Base-by-base conservation (phyloP, 1,140 invertebrate species). In the Drosophila azteca region DNA sequence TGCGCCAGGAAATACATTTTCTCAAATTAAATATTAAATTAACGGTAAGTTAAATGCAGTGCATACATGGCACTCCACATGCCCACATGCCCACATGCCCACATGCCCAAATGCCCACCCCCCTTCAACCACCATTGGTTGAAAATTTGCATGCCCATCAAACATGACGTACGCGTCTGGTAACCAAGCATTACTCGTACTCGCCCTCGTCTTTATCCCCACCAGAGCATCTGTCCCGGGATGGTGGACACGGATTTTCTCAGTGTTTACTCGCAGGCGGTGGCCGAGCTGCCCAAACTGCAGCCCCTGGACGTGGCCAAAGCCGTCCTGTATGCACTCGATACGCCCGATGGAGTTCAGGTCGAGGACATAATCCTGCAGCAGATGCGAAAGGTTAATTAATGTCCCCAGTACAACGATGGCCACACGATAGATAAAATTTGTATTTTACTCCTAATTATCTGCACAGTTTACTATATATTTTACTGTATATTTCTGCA, bases 201-300 rank as follows among this genome's bases (percentile, higher is more conserved):
- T 26, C 24, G 4, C 5, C 3, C 24, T 48, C 11, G 9, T 63
- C 60, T 60, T 64, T 73, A 35, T 26, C 51, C 49, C 48, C 29
- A 83, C 24, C 77, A 94, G 94, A 93, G 92, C 78, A 93, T 94
- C 29, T 94, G 93, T 78, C 94, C 94, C 11, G 94, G 94, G 2
- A 78, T 94, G 59, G 93, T 94, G 11, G 90, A 93, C 74, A 94
- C 93, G 3, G 93, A 94, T 74, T 93, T 94, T 71, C 77, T 93
- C 50, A 88, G 78, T 78, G 91, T 90, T 72, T 91, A 91, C 64
- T 83, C 90, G 51, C 69, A 79, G 60, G 76, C 89, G 44, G 73
- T 92, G 70, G 83, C 83, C 35, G 72, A 85, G n/a, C 79, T 92
- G 54, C 93, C 93, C 15, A 91, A 90, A 58, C 79, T 93, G 44